These are phyloP conservation scores for Aphelinus certus DNA, from an alignment of 1,140 invertebrate genomes.

Conservation along the genomic window DNA sequence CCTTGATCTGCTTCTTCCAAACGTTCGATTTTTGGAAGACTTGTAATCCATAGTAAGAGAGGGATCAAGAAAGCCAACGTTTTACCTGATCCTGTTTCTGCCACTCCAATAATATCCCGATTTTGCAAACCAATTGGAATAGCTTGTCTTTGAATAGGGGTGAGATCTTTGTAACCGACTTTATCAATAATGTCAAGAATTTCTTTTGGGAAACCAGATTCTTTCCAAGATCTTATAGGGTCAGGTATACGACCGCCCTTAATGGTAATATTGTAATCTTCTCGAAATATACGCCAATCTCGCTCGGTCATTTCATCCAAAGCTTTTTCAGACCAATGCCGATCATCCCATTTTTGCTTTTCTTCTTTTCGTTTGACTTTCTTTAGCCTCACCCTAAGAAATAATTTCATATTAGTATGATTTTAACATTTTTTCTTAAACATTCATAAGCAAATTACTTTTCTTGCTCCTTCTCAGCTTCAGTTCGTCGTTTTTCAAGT, in stretches of 20 bases:
- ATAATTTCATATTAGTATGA: conserved; percentile 32
- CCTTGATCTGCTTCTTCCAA: conserved; percentile 93
- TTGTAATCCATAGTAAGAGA: conserved; percentile 97
- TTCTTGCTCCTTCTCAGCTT: conserved; percentile 98
- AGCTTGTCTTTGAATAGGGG: conserved; percentile 98
- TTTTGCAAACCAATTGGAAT: conserved; percentile 99
- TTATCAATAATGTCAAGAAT: conserved; percentile 95
- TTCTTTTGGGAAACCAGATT: conserved; percentile 90
- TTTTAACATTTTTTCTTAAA: neutral
- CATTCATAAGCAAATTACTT: conserved; percentile 67
- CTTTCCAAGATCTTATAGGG: conserved; percentile 94
- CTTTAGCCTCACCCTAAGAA: conserved; percentile 80
- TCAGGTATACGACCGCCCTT: conserved; percentile 98
- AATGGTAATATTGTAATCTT: conserved; percentile 99
- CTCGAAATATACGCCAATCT: conserved; percentile 99
- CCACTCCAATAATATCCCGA: conserved; percentile 99
- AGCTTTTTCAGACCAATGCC: conserved; percentile 98
- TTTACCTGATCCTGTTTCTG: conserved; percentile 98
- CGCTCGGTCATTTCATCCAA: conserved; percentile 97
- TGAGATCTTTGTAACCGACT: conserved; percentile 97
- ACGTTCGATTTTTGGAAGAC: conserved; percentile 93
- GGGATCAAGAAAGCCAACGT: conserved; percentile 98
- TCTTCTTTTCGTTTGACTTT: conserved; percentile 96
- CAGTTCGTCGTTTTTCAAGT: conserved; percentile 92
- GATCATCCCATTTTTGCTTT: conserved; percentile 98